Conservation (phyloP, 2,888 invertebrate species). For the Dolomedes plantarius region DNA sequence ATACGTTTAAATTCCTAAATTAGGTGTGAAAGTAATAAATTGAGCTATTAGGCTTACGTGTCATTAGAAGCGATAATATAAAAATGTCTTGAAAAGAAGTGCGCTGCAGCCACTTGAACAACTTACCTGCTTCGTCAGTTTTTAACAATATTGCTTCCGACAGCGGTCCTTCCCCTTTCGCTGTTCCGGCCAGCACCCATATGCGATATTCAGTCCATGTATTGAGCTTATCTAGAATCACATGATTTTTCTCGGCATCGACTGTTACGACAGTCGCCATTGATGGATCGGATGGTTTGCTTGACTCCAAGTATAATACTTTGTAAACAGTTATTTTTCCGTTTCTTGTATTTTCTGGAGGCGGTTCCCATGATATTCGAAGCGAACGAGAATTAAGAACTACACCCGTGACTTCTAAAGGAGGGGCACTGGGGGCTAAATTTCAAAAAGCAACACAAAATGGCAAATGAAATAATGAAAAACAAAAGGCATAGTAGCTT, state of each 20-base stretch:
- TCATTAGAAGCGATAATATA: no score
- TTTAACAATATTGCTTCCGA: constrained; percentile 93
- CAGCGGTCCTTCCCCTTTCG: constrained; percentile 95
- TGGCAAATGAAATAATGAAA: constrained; percentile 73
- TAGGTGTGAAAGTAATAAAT: no score
- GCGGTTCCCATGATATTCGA: constrained; percentile 93
- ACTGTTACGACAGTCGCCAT: constrained; percentile 81
- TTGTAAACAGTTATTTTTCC: constrained; percentile 96
- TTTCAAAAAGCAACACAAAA: constrained; percentile 71
- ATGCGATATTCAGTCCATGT: constrained; percentile 97
- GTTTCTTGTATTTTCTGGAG: constrained; percentile 91
- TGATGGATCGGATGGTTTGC: constrained; percentile 81
- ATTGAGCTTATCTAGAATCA: constrained; percentile 91
- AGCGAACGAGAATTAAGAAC: constrained; percentile 93
- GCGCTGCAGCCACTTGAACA: no score
- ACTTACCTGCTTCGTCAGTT: constrained; percentile 99
- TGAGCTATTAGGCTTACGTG: no score
- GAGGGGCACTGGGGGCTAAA: constrained; percentile 96
- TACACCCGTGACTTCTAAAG: constrained; percentile 92
- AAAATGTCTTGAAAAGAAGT: no score
- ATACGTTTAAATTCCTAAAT: no score
- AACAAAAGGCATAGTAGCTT: constrained; percentile 57
- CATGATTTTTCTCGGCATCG: constrained; percentile 77
- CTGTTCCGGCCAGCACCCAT: constrained; percentile 96
- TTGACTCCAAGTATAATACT: constrained; percentile 89